These are phyloP conservation scores for Chymomyza costata DNA, from an alignment of 1,140 invertebrate genomes.

Conservation along the genomic window DNA sequence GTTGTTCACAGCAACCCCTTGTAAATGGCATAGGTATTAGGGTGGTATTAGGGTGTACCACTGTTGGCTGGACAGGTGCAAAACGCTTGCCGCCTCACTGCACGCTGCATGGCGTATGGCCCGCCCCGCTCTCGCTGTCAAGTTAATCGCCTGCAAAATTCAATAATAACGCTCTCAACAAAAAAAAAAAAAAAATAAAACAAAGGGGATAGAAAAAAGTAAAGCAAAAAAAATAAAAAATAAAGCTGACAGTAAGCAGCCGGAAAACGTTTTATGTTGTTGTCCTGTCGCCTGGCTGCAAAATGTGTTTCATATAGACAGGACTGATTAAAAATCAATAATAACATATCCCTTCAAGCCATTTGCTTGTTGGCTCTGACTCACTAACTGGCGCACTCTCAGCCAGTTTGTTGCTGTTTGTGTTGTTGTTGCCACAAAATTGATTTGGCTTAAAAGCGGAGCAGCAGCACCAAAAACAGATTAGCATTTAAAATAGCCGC, in stretches of 20 bases:
- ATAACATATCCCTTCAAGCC: constrained; percentile 6
- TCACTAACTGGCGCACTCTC: neutral
- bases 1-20: too few relatives aligned
- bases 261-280: constrained; percentile 71
- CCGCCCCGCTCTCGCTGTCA: constrained; percentile 16
- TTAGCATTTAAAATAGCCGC: constrained; percentile 67
- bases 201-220: too few relatives aligned
- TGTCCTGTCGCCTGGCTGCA: constrained; percentile 11
- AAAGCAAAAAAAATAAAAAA: too few relatives aligned
- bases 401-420: too few relatives aligned
- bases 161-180: constrained; percentile 59
- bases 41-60: too few relatives aligned
- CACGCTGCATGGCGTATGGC: neutral
- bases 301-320: constrained; percentile 16
- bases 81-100: neutral
- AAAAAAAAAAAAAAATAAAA: too few relatives aligned
- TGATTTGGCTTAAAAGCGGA: constrained; percentile 25
- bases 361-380: neutral
- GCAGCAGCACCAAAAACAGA: constrained; percentile 35
- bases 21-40: too few relatives aligned
- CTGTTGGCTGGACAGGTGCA: too few relatives aligned
- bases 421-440: too few relatives aligned
- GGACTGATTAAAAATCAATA: constrained; percentile 71
- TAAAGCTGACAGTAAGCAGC: constrained; percentile 44
- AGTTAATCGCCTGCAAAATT: constrained; percentile 75